Base-by-base conservation (phyloP, 2,888 invertebrate genomes). In the Brachypterus glaber region DNA sequence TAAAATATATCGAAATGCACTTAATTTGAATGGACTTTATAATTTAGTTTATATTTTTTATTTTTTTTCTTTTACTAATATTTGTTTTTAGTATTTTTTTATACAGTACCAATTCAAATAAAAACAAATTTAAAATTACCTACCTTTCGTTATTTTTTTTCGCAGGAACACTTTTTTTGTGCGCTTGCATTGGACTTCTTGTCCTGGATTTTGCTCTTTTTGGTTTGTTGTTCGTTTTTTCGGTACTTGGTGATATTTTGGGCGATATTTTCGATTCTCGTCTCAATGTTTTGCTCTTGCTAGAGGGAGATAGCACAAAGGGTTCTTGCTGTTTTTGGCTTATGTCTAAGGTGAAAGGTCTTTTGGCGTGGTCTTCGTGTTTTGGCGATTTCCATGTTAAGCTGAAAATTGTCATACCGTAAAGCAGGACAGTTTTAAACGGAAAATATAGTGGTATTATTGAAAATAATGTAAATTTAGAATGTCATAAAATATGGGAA, bases 301-400 rank as follows among this genome's bases (percentile, higher is more conserved):
- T n/a, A 7, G 13, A 14, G 3, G 12, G 4, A 11, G 24, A 24
- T 11, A 16, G 8, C 25, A 9, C 24, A 26, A 12, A 34, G 17
- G 41, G 30, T 37, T 40, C 30, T 44, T 46, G 72, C 59, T 72
- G 68, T 56, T 75, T 69, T 61, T 74, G 69, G 37, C 78, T 68
- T 65, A 86, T 76, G 55, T 88, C 86, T 45, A 87, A 67, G 30
- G 81, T 82, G 64, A 87, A 85, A 14, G 78, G 78, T 57, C 79
- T 81, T 55, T 78, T 76, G 49, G 79, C 77, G 12, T 53, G 45
- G 31, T 49, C 51, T 15, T 59, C 58, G 13, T 53, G 50, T 44
- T 52, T 54, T 15, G 54, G 48, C 66, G 58, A 73, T 50, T 51
- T 66, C 74, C 44, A 74, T 67, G 57, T 80, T 3, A 52, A 49